These are phyloP conservation scores for Odontophorus gujanensis DNA, from an alignment of 2,113 vertebrate genomes.

Conservation along the genomic window DNA sequence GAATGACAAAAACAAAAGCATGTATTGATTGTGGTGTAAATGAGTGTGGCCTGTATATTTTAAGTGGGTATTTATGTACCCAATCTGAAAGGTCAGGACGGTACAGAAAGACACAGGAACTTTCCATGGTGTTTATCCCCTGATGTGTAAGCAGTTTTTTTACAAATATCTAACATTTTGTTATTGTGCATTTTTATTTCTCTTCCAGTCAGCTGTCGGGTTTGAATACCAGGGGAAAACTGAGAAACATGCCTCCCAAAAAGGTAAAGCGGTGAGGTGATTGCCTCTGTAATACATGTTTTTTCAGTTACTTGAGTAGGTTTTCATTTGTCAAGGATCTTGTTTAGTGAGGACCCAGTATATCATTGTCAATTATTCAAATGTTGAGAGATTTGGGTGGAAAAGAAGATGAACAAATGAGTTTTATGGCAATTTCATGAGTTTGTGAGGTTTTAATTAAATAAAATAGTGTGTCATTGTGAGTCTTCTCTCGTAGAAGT, in stretches of 20 bases:
- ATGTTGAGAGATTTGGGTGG: neutral
- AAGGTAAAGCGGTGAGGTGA: conserved; percentile 80
- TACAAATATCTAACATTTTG: neutral
- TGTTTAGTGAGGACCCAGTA: neutral
- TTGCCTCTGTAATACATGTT: neutral
- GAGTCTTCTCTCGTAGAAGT: neutral
- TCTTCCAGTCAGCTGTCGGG: conserved; percentile 90
- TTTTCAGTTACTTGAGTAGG: neutral
- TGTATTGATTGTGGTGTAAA: neutral
- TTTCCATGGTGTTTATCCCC: accelerated
- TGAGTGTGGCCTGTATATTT: neutral
- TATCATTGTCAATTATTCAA: neutral
- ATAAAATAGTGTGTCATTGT: accelerated
- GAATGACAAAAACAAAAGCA: neutral
- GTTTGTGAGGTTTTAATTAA: neutral
- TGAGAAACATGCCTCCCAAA: conserved; percentile 96
- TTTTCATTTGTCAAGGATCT: neutral
- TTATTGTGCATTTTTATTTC: neutral
- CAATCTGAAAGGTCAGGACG: neutral
- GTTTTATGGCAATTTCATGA: neutral
- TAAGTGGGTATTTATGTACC: neutral
- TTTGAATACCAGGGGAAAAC: conserved; percentile 97
- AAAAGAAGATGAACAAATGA: neutral
- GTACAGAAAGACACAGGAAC: neutral
- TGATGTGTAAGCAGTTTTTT: neutral